A percentile compares a stretch with the other conserved stretches of the same genome.
phyloP scores from a whole-genome alignment of 2,797 vertebrate species.

The Pipistrellus nathusii region DNA sequence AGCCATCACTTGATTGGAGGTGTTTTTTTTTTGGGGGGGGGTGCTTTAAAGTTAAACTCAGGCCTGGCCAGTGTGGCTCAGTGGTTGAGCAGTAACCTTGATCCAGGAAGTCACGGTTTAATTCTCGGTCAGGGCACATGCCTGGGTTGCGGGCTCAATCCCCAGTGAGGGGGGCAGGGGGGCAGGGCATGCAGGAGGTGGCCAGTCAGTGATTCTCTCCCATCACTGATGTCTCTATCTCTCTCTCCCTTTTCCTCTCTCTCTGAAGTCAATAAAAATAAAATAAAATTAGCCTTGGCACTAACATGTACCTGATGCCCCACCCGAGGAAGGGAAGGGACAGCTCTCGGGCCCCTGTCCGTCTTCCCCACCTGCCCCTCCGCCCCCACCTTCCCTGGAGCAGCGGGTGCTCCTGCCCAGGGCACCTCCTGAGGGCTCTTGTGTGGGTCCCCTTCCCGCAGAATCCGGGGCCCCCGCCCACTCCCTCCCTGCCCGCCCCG shows the following conservation, averaged over 20 bases:
- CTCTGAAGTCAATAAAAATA: too few relatives aligned
- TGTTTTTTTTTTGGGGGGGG: neutral
- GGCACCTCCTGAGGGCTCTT: neutral
- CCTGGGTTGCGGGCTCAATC: too few relatives aligned
- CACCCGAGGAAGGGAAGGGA: too few relatives aligned
- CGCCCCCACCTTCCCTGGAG: neutral
- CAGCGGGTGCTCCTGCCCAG: accelerated
- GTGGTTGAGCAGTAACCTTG: too few relatives aligned
- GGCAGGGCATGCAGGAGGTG: too few relatives aligned
- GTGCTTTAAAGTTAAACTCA: neutral
- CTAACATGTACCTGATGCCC: neutral
- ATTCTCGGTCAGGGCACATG: too few relatives aligned
- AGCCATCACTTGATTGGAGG: neutral
- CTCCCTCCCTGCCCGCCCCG: neutral
- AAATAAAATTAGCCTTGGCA: neutral
- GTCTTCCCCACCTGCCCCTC: neutral
- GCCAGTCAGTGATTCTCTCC: too few relatives aligned
- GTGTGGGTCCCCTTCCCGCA: accelerated
- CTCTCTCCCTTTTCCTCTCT: too few relatives aligned
- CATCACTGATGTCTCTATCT: too few relatives aligned
- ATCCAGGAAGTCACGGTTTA: too few relatives aligned
- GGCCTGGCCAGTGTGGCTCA: too few relatives aligned
- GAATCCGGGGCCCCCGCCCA: neutral
- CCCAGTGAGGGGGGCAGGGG: too few relatives aligned
- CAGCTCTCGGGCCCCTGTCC: accelerated